Evolutionary conservation across 2,113 vertebrate genomes (phyloP), one percentile per base, ranked within the genome.

Genomic region (Tenrec ecaudatus): DNA sequence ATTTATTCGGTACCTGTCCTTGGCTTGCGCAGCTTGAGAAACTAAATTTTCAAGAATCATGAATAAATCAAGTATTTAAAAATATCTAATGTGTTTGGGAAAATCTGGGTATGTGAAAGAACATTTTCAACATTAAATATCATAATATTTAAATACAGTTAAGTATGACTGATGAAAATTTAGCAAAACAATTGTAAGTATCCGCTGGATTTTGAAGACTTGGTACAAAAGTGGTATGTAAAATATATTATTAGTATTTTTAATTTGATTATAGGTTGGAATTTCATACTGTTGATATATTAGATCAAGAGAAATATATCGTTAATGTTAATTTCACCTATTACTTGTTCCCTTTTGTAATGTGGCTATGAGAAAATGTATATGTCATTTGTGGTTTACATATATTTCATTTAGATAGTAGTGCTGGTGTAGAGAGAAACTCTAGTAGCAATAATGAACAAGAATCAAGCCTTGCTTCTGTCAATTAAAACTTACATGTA

Each of bases 151-250:
- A 75, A 69, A 53, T 47, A n/a, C 1, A 53, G 27, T 17, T 87
- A 92, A 53, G 12, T 43, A 58, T 33, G 68, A 82, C 66, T 66
- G 38, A 60, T 77, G 43, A 93, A 92, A 95, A 78, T 78, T 81
- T 62, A 58, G 19, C 27, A 92, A 75, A 31, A 57, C 71, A 43
- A 79, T 57, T 77, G 87, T 71, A 80, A 78, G 2, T 47, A 19
- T 20, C 62, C 9, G 40, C 1, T 75, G 20, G 25, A 47, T 88
- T 91, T 85, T 33, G 78, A 88, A 83, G 84, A 19, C 15, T 62
- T 85, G 22, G 15, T 75, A 73, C 0, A 11, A 22, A 60, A 75
- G 40, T 38, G 7, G 76, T 62, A 75, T 17, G 6, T 23, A 0
- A 1, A 90, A 25, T 20, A 89, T 68, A 7, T 57, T 31, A 29